These are phyloP conservation scores for Drosophila mayaguana DNA, from an alignment of 2,888 invertebrate species.

Conservation along the genomic window DNA sequence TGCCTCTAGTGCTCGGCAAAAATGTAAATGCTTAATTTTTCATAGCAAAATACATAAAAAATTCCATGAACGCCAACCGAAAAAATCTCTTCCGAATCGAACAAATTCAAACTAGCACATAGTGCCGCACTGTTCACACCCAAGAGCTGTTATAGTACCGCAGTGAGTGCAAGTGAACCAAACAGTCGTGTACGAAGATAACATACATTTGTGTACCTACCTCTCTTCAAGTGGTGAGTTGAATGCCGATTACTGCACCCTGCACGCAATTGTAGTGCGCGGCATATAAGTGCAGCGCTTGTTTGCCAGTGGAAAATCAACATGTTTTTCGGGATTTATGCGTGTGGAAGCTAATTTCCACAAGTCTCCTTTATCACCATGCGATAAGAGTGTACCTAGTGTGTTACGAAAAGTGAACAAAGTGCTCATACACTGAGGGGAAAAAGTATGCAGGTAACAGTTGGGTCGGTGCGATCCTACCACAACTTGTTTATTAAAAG, in stretches of 20 bases:
- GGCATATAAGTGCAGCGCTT: conserved; percentile 52
- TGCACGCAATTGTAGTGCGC: conserved; percentile 57
- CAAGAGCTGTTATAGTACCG: conserved; percentile 56
- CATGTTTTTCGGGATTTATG: conserved; percentile 25
- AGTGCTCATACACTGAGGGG: not conserved
- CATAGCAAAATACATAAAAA: conserved; percentile 45
- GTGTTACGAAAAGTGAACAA: not conserved
- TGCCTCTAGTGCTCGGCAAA: conserved; percentile 58
- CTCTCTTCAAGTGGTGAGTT: conserved; percentile 77
- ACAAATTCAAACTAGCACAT: conserved; percentile 73
- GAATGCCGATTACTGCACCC: conserved; percentile 78
- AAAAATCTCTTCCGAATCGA: conserved; percentile 73
- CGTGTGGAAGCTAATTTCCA: not conserved
- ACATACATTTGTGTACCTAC: conserved; percentile 79
- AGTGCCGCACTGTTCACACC: conserved; percentile 65
- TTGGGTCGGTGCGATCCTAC: conserved; percentile 57
- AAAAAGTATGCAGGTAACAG: conserved; percentile 43
- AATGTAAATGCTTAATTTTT: conserved; percentile 51
- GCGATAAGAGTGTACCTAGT: conserved; percentile 21
- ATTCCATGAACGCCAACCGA: conserved; percentile 66
- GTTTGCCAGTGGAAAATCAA: conserved; percentile 36
- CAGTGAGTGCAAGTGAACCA: conserved; percentile 60
- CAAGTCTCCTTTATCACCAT: conserved; percentile 31
- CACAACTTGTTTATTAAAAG: conserved; percentile 73
- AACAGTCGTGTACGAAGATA: conserved; percentile 57